Evolutionary conservation across 2,797 vertebrate genomes (phyloP), one percentile per base, ranked within the genome.

Genomic region (Acanthurus tractus): DNA sequence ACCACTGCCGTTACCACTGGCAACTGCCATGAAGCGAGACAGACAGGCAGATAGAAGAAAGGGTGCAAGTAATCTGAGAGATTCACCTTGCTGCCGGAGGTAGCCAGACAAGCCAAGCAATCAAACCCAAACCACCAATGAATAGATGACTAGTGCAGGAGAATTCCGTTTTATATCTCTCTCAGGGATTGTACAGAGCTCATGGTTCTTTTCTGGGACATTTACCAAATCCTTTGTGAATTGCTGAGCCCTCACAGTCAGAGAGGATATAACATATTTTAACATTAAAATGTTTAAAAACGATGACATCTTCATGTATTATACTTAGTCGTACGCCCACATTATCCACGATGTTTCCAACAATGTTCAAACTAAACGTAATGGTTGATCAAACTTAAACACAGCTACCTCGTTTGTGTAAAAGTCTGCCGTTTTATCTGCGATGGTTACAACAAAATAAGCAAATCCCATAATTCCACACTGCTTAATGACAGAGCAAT

Each of bases 201-300:
- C 17, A 3, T 9, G 34, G 40, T 56, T 69, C 63, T 11, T 25
- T 42, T 82, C 38, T 70, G 13, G 55, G 44, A 62, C 74, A 76
- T 79, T 78, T 74, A 56, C 29, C 40, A 56, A 74, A 58, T 78
- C 74, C 62, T 78, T 62, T 64, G 62, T 49, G 55, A 69, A 68
- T 20, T 52, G 22, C 54, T 64, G 66, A 22, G 46, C 22, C 69
- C 38, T 75, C 62, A 57, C 29, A 29, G 29, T 29, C 29, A 29
- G 29, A 29, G 29, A 29, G 29, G 0, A 4, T 29, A 29, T 29
- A 29, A 29, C 29, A 29, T 29, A 29, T 29, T 29, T 29, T 29
- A 3, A 29, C 29, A 29, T 29, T 29, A 29, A 29, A 29, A 29
- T 29, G 29, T 29, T 29, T 3, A 29, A 29, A 29, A 29, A 29